Evolutionary conservation across 1,140 invertebrate genomes (phyloP).

Genomic region (Caenorhabditis tropicalis): DNA sequence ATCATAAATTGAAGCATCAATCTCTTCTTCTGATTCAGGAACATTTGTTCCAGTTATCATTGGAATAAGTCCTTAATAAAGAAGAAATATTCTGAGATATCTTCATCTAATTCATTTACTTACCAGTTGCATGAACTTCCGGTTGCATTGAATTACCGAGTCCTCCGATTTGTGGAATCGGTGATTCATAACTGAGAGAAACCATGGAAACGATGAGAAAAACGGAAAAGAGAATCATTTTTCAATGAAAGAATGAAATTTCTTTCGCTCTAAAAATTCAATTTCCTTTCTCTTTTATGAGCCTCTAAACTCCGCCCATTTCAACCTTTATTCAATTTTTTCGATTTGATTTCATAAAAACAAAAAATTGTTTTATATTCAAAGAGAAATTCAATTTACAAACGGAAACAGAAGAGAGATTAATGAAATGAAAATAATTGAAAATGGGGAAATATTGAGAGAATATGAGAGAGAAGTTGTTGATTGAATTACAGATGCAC

Average conservation of each 20-base stretch:
- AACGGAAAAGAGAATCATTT: not conserved
- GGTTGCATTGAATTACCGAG: not conserved
- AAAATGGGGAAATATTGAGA: not conserved
- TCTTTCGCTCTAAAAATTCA: not conserved
- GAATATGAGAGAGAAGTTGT: not conserved
- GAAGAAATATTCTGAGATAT: not conserved
- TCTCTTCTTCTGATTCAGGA: constrained; percentile 20
- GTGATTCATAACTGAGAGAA: not conserved
- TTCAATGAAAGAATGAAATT: not conserved
- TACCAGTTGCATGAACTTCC: constrained; percentile 15
- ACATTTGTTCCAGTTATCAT: constrained; percentile 9
- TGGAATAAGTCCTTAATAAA: not conserved
- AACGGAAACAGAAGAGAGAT: not conserved
- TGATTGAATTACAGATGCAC: not conserved
- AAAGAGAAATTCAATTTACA: not conserved
- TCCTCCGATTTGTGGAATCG: not conserved
- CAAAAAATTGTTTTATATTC: not conserved
- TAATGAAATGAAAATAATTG: not conserved
- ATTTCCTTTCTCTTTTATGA: not conserved
- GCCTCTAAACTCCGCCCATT: not conserved
- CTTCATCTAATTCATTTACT: not conserved
- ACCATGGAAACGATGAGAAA: not conserved
- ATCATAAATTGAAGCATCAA: constrained; percentile 2
- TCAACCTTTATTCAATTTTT: not conserved
- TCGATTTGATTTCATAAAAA: not conserved